phyloP scores from a whole-genome alignment of 2,888 invertebrate species.

The Dendrolimus houi region DNA sequence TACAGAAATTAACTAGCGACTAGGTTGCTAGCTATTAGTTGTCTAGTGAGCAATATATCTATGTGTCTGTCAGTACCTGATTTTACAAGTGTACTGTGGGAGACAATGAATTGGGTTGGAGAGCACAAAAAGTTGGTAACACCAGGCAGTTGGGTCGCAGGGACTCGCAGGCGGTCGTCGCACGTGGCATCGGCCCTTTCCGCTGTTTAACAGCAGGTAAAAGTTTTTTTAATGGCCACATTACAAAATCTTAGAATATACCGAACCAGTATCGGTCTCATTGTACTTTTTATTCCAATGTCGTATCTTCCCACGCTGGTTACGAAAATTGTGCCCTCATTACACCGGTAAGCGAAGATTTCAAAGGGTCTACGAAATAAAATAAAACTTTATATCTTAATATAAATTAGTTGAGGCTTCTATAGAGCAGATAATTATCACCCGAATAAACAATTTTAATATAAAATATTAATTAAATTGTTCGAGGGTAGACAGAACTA shows the following conservation, averaged over 20 bases:
- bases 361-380: background rate
- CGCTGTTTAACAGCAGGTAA: conserved; percentile 69
- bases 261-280: conserved; percentile 38
- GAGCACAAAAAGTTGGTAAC: conserved; percentile 7
- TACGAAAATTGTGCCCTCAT: background rate
- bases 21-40: no score
- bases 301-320: conserved; percentile 29
- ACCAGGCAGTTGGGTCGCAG: conserved; percentile 8
- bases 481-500: no score
- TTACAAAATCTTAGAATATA: conserved; percentile 54
- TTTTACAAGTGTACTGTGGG: conserved; percentile 15
- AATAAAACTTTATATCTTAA: background rate
- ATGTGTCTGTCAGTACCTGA: conserved; percentile 8
- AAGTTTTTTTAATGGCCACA: conserved; percentile 48
- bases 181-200: conserved; percentile 71
- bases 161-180: conserved; percentile 22
- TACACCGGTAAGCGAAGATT: background rate
- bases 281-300: conserved; percentile 30
- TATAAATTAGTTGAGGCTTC: no score
- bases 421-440: no score
- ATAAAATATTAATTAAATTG: no score
- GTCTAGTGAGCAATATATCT: no score
- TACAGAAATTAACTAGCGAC: no score
- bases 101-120: conserved; percentile 16
- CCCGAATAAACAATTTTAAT: no score